A percentile compares a stretch with the other conserved stretches of the same genome.
phyloP scores from a whole-genome alignment of 2,797 vertebrate genomes.

The Alexandromys oeconomus region DNA sequence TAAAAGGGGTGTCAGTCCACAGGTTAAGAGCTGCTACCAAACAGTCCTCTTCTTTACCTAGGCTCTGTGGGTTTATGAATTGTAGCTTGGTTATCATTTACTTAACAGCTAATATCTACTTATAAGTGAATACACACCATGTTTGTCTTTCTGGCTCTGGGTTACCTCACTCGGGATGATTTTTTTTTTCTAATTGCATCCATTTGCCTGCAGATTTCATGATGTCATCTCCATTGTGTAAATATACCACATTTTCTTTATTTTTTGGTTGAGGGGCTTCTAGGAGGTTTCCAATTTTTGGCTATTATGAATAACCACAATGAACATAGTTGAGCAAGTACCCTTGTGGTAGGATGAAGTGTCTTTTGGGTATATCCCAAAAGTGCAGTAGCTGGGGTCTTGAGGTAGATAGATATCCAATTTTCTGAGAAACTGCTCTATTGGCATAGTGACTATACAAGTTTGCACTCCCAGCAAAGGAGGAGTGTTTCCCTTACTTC shows the following conservation, averaged over 20 bases:
- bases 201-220: background rate
- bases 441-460: background rate
- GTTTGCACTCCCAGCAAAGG: background rate
- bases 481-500: background rate
- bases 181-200: background rate
- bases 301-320: background rate
- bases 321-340: background rate
- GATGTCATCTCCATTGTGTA: background rate
- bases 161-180: background rate
- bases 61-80: background rate
- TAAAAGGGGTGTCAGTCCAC: no score
- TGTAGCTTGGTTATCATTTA: background rate
- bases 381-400: background rate
- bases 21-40: no score
- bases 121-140: background rate
- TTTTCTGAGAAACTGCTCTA: background rate
- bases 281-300: background rate
- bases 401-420: background rate
- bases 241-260: background rate
- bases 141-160: background rate
- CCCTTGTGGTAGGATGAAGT: background rate
- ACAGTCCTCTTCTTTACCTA: background rate
- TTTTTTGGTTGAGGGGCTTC: background rate
- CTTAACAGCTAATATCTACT: background rate
- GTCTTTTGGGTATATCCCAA: background rate